These are phyloP conservation scores for Andricus quercusramuli DNA, from an alignment of 2,888 invertebrate genomes.

Conservation along the genomic window DNA sequence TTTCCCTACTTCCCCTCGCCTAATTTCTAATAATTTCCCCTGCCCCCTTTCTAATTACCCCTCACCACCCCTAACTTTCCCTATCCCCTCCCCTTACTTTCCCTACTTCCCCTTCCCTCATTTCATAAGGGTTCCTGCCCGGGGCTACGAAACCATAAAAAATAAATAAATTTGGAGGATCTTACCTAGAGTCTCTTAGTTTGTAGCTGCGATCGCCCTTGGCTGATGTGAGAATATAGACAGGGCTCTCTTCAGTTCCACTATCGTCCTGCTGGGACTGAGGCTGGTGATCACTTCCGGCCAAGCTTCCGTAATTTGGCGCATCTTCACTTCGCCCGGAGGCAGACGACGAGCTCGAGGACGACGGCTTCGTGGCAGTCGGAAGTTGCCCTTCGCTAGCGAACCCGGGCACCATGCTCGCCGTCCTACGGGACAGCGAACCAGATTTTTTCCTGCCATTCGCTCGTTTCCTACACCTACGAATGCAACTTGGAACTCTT, in stretches of 20 bases:
- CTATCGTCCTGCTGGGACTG: constrained; percentile 76
- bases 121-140: too few relatives aligned
- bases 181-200: constrained; percentile 87
- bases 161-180: constrained; percentile 22
- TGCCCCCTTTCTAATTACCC: too few relatives aligned
- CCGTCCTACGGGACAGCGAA: constrained; percentile 75
- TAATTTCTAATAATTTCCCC: too few relatives aligned
- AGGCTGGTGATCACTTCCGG: constrained; percentile 74
- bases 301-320: constrained; percentile 68
- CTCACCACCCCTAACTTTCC: too few relatives aligned
- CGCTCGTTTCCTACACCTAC: constrained; percentile 74
- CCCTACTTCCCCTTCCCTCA: too few relatives aligned
- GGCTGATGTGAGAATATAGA: constrained; percentile 75
- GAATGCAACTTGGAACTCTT: constrained; percentile 69
- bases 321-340: constrained; percentile 76
- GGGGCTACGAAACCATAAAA: too few relatives aligned
- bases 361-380: constrained; percentile 66
- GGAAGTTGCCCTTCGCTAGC: constrained; percentile 63
- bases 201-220: constrained; percentile 81
- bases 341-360: constrained; percentile 75
- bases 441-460: constrained; percentile 76
- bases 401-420: constrained; percentile 72
- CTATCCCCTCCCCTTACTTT: too few relatives aligned
- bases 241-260: constrained; percentile 75
- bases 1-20: too few relatives aligned